Conservation (phyloP, 2,113 vertebrate species). For the Notiomystis cincta region DNA sequence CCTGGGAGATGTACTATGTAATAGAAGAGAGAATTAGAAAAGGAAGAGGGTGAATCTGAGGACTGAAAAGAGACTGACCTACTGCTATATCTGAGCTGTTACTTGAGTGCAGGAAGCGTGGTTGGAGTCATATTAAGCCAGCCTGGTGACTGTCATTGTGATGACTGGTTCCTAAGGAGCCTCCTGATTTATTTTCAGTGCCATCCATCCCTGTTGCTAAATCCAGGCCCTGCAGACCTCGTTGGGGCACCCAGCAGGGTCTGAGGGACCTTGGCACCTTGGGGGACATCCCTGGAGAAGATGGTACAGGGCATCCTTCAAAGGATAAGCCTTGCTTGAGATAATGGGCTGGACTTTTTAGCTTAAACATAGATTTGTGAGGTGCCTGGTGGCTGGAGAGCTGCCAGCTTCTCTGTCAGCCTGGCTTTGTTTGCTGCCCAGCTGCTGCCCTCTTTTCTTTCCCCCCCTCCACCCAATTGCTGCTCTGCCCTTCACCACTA, state of each 20-base stretch:
- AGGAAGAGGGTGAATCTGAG: neutral
- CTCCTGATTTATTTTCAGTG: neutral
- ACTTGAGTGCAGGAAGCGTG: fast-evolving
- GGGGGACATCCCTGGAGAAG: neutral
- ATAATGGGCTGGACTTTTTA: neutral
- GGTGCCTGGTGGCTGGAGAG: neutral
- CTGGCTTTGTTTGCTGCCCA: neutral
- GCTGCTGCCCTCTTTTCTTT: neutral
- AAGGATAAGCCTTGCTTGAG: neutral
- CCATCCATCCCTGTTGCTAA: neutral
- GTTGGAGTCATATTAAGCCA: neutral
- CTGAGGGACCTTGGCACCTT: neutral
- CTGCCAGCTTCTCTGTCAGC: neutral
- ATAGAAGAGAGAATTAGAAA: neutral
- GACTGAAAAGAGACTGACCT: neutral
- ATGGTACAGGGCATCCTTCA: neutral
- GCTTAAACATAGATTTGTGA: neutral
- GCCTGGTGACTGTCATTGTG: neutral
- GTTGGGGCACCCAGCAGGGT: neutral
- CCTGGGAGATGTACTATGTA: neutral
- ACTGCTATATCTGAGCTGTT: neutral
- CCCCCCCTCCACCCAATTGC: neutral
- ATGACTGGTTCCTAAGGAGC: neutral
- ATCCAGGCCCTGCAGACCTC: neutral
- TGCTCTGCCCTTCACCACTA: neutral